phyloP scores from a whole-genome alignment of 1,140 invertebrate genomes.

The Tetramorium simillimum region DNA sequence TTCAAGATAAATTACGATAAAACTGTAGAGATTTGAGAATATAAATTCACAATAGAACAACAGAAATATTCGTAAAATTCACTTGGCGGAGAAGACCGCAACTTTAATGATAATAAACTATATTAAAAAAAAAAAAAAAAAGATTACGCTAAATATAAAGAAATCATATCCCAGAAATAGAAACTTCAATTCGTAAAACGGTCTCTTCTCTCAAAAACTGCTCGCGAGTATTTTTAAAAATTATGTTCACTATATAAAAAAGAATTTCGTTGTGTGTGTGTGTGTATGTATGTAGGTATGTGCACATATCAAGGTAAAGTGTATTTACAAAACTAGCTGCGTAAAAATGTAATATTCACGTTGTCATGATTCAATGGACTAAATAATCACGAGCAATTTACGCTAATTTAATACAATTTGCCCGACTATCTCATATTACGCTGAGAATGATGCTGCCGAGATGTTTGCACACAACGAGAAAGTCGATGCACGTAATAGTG shows the following conservation, averaged over 20 bases:
- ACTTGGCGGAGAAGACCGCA: not conserved
- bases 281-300: not conserved
- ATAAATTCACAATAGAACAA: not conserved
- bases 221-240: not conserved
- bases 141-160: not conserved
- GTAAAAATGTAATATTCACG: conserved; percentile 21
- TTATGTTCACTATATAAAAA: not conserved
- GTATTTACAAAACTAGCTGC: conserved; percentile 23
- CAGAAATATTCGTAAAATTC: not conserved
- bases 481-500: conserved; percentile 15
- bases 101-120: not conserved
- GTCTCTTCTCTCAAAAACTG: not conserved
- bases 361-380: not conserved
- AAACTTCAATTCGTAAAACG: not conserved
- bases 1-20: conserved; percentile 20
- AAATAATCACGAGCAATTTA: conserved; percentile 16
- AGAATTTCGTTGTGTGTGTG: conserved; percentile 6
- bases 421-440: not conserved
- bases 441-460: conserved; percentile 22
- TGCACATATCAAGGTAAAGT: not conserved
- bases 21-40: conserved; percentile 3
- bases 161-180: not conserved
- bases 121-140: not conserved
- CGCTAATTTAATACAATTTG: conserved; percentile 19
- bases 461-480: conserved; percentile 33